Percentiles rank a stretch among this genome's conserved stretches.
Evolutionary conservation across 2,113 vertebrate genomes (phyloP).

Genomic region (Halichoerus grypus): DNA sequence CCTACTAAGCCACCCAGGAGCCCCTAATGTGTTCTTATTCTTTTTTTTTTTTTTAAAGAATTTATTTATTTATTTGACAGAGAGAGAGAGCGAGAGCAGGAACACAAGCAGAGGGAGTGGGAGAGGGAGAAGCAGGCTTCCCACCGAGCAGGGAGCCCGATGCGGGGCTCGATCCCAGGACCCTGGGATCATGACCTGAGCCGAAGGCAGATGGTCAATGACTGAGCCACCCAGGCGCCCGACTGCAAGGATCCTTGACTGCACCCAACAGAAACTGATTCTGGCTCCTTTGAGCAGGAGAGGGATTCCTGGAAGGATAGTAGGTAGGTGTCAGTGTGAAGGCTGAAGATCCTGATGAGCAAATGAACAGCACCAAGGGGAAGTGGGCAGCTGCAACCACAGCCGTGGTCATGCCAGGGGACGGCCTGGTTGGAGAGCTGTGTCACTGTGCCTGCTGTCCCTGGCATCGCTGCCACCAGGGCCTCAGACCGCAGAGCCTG

Average conservation of each 20-base stretch:
- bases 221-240: background rate
- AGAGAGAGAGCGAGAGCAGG: too few relatives aligned
- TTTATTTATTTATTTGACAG: too few relatives aligned
- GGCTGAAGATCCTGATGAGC: background rate
- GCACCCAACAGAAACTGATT: background rate
- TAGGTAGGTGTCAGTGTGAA: background rate
- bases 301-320: background rate
- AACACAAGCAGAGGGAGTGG: too few relatives aligned
- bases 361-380: background rate
- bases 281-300: background rate
- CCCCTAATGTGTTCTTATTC: background rate
- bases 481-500: background rate
- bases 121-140: too few relatives aligned
- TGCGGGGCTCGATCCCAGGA: too few relatives aligned
- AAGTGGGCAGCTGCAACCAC: background rate
- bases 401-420: background rate
- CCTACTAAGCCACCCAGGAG: background rate
- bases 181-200: too few relatives aligned
- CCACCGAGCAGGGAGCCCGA: too few relatives aligned
- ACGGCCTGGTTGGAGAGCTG: background rate
- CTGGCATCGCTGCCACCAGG: background rate
- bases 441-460: background rate
- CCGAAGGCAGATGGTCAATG: too few relatives aligned
- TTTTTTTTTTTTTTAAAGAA: too few relatives aligned
- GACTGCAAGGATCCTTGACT: background rate